Evolutionary conservation across 53 echinoderm and acorn worm genomes (phyloP).

Genomic region (Crossaster papposus): DNA sequence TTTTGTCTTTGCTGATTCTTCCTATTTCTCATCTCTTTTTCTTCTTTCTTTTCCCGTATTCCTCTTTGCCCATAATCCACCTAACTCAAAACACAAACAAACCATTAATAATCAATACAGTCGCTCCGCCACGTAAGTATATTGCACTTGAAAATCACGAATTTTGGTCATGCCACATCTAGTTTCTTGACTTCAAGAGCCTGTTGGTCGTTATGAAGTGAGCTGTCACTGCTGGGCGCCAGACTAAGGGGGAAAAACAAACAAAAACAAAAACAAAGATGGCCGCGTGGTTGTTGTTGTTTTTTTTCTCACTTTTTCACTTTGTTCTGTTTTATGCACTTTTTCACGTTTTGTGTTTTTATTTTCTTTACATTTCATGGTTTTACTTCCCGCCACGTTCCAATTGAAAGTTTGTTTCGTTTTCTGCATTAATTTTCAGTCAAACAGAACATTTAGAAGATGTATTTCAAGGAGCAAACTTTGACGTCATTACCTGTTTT

Average conservation of each 20-base stretch:
- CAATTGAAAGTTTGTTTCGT: neutral
- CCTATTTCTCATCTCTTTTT: constrained; percentile 36
- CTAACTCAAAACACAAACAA: constrained; percentile 32
- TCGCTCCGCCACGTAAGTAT: constrained; percentile 58
- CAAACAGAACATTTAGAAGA: no score
- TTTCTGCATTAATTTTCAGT: no score
- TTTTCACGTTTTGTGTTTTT: neutral
- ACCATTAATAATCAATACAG: constrained; percentile 37
- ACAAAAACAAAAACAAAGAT: neutral
- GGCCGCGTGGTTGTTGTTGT: constrained; percentile 32
- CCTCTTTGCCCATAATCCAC: constrained; percentile 15
- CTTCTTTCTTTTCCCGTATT: neutral
- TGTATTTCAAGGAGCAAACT: no score
- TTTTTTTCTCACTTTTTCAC: neutral
- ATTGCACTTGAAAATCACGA: neutral
- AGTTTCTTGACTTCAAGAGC: neutral
- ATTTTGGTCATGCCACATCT: constrained; percentile 25
- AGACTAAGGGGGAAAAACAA: no score
- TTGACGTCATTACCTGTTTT: no score
- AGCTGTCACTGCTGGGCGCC: neutral
- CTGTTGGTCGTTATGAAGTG: neutral
- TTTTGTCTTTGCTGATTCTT: constrained; percentile 33
- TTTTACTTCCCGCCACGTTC: neutral
- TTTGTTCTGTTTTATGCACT: neutral
- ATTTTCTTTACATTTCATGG: neutral